phyloP scores from a whole-genome alignment of 2,888 invertebrate species.

The Itoplectis maculator region DNA sequence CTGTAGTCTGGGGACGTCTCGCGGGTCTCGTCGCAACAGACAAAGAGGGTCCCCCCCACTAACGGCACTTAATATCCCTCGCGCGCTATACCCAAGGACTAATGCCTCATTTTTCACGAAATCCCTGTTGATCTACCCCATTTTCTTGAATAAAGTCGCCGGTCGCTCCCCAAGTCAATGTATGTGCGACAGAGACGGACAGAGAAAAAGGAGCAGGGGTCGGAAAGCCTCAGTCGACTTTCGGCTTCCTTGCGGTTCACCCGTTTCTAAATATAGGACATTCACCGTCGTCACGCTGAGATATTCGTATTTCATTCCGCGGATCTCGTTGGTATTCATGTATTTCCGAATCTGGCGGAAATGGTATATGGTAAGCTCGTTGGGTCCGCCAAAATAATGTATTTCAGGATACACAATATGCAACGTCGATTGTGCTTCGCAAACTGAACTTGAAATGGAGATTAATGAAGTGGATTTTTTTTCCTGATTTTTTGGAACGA shows the following conservation, averaged over 20 bases:
- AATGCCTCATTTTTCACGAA: constrained; percentile 54
- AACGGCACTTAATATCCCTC: constrained; percentile 48
- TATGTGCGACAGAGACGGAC: no score
- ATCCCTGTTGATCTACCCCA: constrained; percentile 44
- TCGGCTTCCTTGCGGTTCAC: constrained; percentile 12
- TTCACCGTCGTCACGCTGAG: constrained; percentile 3
- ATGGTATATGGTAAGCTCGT: neutral
- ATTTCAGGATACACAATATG: neutral
- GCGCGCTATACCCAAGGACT: constrained; percentile 37
- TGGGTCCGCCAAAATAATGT: neutral
- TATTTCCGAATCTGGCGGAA: neutral
- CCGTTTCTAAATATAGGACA: neutral
- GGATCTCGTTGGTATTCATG: constrained; percentile 28
- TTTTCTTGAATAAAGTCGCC: constrained; percentile 50
- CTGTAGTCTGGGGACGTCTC: neutral
- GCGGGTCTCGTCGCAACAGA: constrained; percentile 24
- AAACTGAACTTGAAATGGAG: neutral
- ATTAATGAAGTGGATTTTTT: neutral
- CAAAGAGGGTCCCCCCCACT: constrained; percentile 20
- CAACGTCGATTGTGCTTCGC: neutral
- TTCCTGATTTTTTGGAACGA: no score
- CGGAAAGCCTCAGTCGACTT: constrained; percentile 28
- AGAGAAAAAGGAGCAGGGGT: neutral
- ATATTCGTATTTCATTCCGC: constrained; percentile 4
- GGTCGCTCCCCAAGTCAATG: neutral